A percentile compares a stretch with the other conserved stretches of the same genome.
Conservation (phyloP, 2,797 vertebrate genomes). For the Molossus alvarezi region DNA sequence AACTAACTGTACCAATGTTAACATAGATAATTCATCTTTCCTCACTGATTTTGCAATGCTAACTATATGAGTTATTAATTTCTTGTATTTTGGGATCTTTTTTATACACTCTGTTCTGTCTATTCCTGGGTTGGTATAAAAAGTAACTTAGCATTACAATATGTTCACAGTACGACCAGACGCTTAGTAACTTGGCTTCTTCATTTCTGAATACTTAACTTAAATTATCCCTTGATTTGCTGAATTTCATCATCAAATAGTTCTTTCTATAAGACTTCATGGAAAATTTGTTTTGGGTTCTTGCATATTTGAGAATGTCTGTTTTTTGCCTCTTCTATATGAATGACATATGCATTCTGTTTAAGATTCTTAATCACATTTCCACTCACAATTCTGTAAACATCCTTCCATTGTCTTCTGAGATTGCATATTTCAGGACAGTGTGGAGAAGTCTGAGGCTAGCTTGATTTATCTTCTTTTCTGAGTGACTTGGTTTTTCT, state of each 20-base stretch:
- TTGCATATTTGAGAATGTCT: background rate
- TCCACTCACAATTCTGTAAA: background rate
- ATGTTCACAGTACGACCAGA: background rate
- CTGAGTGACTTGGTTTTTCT: background rate
- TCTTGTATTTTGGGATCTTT: background rate
- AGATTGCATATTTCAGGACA: background rate
- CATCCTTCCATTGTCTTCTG: background rate
- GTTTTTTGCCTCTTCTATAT: background rate
- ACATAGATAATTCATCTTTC: slow-evolving; percentile 29
- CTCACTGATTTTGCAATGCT: slow-evolving; percentile 6
- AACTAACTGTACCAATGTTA: background rate
- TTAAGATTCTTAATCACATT: background rate
- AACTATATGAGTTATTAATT: slow-evolving; percentile 6
- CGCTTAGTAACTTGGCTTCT: background rate
- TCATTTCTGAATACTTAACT: slow-evolving; percentile 24
- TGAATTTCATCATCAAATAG: background rate
- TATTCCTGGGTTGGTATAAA: background rate
- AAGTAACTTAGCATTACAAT: background rate
- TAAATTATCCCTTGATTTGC: background rate
- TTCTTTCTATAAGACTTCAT: background rate
- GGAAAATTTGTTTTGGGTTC: background rate
- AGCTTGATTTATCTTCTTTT: background rate
- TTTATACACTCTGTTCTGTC: background rate
- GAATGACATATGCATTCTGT: background rate
- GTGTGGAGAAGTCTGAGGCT: background rate